These are phyloP conservation scores for Aphidius gifuensis DNA, from an alignment of 1,140 invertebrate species.

Conservation along the genomic window DNA sequence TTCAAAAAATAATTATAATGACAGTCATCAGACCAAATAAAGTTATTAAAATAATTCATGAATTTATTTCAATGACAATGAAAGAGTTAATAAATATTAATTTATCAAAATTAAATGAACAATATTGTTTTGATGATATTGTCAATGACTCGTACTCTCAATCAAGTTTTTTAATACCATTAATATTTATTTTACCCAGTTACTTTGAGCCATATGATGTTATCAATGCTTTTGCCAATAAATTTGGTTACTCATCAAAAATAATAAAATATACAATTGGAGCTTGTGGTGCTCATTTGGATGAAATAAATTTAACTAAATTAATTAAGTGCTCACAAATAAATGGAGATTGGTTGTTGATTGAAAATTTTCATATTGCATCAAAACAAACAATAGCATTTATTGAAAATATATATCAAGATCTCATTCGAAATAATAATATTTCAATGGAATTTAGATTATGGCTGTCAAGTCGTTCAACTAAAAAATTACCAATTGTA, in stretches of 20 bases:
- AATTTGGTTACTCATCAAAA: constrained; percentile 59
- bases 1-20: constrained; percentile 80
- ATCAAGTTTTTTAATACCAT: constrained; percentile 60
- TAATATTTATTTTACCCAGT: constrained; percentile 67
- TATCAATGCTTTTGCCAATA: constrained; percentile 57
- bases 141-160: constrained; percentile 61
- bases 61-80: constrained; percentile 18
- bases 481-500: constrained; percentile 61
- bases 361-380: constrained; percentile 74
- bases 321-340: constrained; percentile 58
- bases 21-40: constrained; percentile 82
- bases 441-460: constrained; percentile 63
- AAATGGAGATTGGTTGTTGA: constrained; percentile 63
- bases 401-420: constrained; percentile 58
- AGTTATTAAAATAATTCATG: constrained; percentile 53
- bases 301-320: constrained; percentile 34
- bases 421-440: constrained; percentile 52
- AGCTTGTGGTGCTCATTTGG: constrained; percentile 45
- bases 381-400: constrained; percentile 55
- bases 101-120: not conserved
- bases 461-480: constrained; percentile 70
- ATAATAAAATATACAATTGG: constrained; percentile 65
- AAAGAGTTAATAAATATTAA: not conserved
- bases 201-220: constrained; percentile 61
- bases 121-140: constrained; percentile 43